Evolutionary conservation across 2,113 vertebrate genomes (phyloP), one percentile per base, ranked within the genome.

Genomic region (Sinocyclocheilus anshuiensis): DNA sequence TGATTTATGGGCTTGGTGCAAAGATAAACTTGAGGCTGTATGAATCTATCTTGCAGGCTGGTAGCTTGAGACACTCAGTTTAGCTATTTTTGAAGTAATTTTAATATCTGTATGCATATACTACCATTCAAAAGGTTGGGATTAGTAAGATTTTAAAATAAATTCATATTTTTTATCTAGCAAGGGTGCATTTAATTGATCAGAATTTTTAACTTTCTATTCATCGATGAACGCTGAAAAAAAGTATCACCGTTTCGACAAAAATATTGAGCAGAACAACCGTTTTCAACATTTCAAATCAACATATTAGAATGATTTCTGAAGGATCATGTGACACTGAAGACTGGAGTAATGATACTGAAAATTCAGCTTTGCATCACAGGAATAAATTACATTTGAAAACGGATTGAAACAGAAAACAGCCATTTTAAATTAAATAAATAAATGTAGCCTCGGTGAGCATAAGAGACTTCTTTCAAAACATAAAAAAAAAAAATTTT

Each of bases 251-350:
- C 2, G 29, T 33, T 33, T 33, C 29, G 3, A 33, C 29, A 33
- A 33, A 33, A 33, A 33, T 3, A 33, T 33, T 33, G 29, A 36
- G 45, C 45, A 26, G 61, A 24, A 65, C n/a, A 63, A 26, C 0
- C 4, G 3, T n/a, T 65, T 13, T 65, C n/a, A 65, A 0, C 11
- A 65, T 26, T 65, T 4, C 36, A 36, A 26, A 26, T 13, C 11
- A 48, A 3, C 29, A 33, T 2, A 33, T 33, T 33, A 33, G 10
- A 6, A 65, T 65, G 11, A 65, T 65, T 13, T 65, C 61, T 26
- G 61, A 26, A 24, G 61, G 61, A 65, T 26, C n/a, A 63, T 63
- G 61, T 65, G 61, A 65, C 61, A 65, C 61, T 65, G 61, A 65
- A 26, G 61, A 63, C 59, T 61, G 5, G 36, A 36, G 36, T 4